phyloP scores from a whole-genome alignment of 2,113 vertebrate species.

The Heptranchias perlo region DNA sequence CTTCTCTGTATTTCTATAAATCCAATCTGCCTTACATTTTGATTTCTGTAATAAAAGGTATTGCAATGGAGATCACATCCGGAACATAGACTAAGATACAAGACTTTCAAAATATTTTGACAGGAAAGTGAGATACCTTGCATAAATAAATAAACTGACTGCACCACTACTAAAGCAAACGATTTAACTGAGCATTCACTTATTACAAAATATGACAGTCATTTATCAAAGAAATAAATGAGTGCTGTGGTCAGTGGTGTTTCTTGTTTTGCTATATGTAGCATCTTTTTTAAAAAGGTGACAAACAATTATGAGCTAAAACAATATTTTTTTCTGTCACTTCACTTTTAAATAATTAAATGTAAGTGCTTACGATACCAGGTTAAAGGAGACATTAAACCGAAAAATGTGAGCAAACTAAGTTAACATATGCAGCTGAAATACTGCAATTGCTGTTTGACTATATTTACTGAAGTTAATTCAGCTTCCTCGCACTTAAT shows the following conservation, averaged over 20 bases:
- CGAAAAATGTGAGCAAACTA: background rate
- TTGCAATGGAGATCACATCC: background rate
- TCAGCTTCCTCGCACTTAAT: background rate
- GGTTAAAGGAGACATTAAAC: background rate
- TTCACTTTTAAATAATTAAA: background rate
- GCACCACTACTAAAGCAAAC: too few relatives aligned
- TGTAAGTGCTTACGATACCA: background rate
- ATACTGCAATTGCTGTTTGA: background rate
- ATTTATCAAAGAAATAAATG: background rate
- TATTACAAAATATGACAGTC: background rate
- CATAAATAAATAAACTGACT: background rate
- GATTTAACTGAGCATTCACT: too few relatives aligned
- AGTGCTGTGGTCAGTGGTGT: background rate
- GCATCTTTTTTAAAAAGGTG: background rate
- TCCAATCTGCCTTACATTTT: background rate
- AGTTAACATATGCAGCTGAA: background rate
- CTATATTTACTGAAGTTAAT: background rate
- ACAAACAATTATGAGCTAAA: background rate
- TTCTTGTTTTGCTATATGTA: background rate
- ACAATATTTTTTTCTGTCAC: background rate
- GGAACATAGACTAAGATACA: background rate
- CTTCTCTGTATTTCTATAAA: background rate
- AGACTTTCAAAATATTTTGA: background rate
- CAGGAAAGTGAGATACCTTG: background rate
- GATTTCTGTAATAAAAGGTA: background rate